These are phyloP conservation scores for Pachyuromys duprasi DNA, from an alignment of 2,797 vertebrate species.

Conservation along the genomic window DNA sequence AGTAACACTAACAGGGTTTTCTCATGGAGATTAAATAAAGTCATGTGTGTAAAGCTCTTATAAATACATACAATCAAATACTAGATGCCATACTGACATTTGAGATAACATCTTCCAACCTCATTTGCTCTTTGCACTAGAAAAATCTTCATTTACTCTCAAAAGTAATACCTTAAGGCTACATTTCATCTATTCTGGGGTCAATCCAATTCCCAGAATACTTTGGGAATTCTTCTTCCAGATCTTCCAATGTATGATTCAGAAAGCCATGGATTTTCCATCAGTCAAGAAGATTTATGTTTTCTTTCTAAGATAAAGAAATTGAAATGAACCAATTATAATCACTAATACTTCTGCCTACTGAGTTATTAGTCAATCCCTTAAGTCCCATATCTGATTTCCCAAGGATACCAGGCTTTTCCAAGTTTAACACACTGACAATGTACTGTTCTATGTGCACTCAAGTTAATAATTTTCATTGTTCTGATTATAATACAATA, in stretches of 20 bases:
- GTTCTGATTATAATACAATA: not conserved
- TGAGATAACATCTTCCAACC: not conserved
- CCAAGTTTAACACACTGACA: not conserved
- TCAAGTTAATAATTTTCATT: conserved; percentile 13
- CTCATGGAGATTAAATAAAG: not conserved
- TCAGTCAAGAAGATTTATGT: conserved; percentile 25
- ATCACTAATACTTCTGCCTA: not conserved
- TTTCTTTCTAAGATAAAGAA: not conserved
- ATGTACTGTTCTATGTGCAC: not conserved
- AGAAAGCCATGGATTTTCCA: conserved; percentile 17
- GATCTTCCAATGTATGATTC: not conserved
- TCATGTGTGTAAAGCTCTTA: not conserved
- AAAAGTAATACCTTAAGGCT: not conserved
- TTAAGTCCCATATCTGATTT: not conserved
- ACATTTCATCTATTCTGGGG: not conserved
- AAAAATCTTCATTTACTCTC: not conserved
- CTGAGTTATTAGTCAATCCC: not conserved
- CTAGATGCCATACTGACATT: not conserved
- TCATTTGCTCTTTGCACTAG: conserved; percentile 21
- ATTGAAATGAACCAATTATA: not conserved
- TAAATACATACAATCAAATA: not conserved
- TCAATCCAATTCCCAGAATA: not conserved
- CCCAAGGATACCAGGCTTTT: not conserved
- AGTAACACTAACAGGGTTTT: not conserved
- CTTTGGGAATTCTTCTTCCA: conserved; percentile 20